Evolutionary conservation across 1,140 invertebrate species (phyloP).

Genomic region (Daktulosphaira vitifoliae): DNA sequence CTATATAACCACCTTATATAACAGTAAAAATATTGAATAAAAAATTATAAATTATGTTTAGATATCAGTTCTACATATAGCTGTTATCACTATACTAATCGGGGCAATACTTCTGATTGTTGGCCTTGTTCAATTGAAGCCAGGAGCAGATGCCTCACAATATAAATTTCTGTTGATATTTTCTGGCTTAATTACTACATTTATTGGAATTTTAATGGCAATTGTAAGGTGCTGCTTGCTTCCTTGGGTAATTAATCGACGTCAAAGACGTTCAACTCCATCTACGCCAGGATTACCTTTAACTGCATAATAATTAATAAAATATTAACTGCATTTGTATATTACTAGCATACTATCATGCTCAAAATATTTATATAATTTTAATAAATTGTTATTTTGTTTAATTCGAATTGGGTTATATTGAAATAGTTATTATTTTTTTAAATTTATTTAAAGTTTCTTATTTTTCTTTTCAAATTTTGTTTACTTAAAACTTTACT

Average conservation of each 20-base stretch:
- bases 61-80: conserved; percentile 63
- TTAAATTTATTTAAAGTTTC: no score
- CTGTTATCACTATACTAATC: conserved; percentile 62
- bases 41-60: conserved; percentile 14
- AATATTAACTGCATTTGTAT: no score
- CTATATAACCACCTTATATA: no score
- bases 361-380: no score
- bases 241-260: conserved; percentile 36
- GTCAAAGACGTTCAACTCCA: conserved; percentile 10
- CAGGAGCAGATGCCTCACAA: conserved; percentile 65
- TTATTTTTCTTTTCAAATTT: no score
- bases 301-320: background rate
- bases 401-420: no score
- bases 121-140: conserved; percentile 68
- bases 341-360: no score
- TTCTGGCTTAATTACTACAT: conserved; percentile 43
- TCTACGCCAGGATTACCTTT: conserved; percentile 12
- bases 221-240: conserved; percentile 39
- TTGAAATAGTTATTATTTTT: no score
- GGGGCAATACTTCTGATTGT: conserved; percentile 68
- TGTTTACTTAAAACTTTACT: no score
- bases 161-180: conserved; percentile 61
- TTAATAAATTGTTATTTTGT: no score
- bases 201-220: conserved; percentile 41
- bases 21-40: no score